Conservation (phyloP, 1,140 invertebrate species). For the Tyrophagus putrescentiae region DNA sequence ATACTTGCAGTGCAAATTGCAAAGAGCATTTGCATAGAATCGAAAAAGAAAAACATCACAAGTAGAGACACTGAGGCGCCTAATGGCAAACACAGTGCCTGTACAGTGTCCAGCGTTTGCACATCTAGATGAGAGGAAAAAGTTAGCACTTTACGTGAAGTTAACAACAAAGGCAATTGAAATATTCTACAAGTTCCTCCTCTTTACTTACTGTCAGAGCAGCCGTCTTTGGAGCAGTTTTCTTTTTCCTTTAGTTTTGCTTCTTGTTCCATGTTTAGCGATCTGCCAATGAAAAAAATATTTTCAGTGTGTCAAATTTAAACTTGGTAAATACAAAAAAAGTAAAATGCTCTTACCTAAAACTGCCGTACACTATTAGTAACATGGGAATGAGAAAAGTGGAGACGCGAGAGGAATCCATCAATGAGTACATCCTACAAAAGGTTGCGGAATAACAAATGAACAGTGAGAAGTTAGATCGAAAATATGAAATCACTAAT, state of each 20-base stretch:
- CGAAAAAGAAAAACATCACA: constrained; percentile 97
- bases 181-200: no score
- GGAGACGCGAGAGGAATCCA: constrained; percentile 88
- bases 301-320: background rate
- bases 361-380: constrained; percentile 89
- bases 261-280: constrained; percentile 83
- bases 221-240: constrained; percentile 40
- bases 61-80: constrained; percentile 87
- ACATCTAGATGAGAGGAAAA: constrained; percentile 45
- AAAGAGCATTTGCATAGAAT: constrained; percentile 92
- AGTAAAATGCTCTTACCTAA: constrained; percentile 38
- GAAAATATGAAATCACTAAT: background rate
- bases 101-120: constrained; percentile 87
- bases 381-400: constrained; percentile 94
- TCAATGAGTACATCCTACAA: constrained; percentile 72
- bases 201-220: constrained; percentile 19
- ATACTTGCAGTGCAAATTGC: constrained; percentile 92
- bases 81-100: constrained; percentile 85
- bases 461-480: background rate
- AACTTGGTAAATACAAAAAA: constrained; percentile 16
- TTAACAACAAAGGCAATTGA: no score
- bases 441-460: background rate
- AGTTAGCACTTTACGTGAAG: no score
- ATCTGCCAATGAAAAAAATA: constrained; percentile 45
- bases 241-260: constrained; percentile 66